phyloP scores from a whole-genome alignment of 1,140 invertebrate genomes.

The Drosophila guanche region DNA sequence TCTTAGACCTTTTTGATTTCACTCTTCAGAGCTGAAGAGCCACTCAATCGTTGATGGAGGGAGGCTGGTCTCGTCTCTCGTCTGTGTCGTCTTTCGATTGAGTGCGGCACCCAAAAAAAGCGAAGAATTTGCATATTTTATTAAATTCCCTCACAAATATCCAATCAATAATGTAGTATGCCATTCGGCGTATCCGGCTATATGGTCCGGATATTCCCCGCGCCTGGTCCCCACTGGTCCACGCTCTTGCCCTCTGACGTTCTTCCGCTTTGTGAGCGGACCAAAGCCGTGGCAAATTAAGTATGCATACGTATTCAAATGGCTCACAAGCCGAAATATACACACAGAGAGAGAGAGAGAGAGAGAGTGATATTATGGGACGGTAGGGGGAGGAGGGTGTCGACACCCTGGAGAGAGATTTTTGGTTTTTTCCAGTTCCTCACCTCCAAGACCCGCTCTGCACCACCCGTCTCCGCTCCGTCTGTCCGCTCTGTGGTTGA shows the following conservation, averaged over 20 bases:
- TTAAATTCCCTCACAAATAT: slow-evolving; percentile 79
- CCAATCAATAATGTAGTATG: slow-evolving; percentile 80
- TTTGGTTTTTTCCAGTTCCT: slow-evolving; percentile 68
- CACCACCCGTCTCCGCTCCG: neutral
- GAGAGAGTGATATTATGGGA: slow-evolving; percentile 34
- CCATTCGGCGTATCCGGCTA: slow-evolving; percentile 51
- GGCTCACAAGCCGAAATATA: slow-evolving; percentile 66
- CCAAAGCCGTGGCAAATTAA: slow-evolving; percentile 77
- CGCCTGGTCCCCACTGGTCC: neutral
- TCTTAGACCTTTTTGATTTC: slow-evolving; percentile 20
- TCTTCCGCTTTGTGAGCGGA: slow-evolving; percentile 27
- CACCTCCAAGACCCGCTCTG: slow-evolving; percentile 15
- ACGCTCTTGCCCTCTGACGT: no score
- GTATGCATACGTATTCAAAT: slow-evolving; percentile 81
- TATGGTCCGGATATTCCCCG: slow-evolving; percentile 6
- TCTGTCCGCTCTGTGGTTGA: slow-evolving; percentile 50
- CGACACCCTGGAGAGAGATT: slow-evolving; percentile 70
- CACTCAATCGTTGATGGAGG: slow-evolving; percentile 43
- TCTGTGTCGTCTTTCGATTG: slow-evolving; percentile 42
- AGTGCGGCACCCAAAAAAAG: slow-evolving; percentile 56
- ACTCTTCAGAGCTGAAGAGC: slow-evolving; percentile 29
- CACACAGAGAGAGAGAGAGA: slow-evolving; percentile 58
- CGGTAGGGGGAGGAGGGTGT: slow-evolving; percentile 9
- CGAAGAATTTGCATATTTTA: slow-evolving; percentile 77
- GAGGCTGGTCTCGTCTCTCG: slow-evolving; percentile 19